Evolutionary conservation across 1,140 invertebrate species (phyloP), one percentile per base, ranked within the genome.

Genomic region (Chironomus tepperi): DNA sequence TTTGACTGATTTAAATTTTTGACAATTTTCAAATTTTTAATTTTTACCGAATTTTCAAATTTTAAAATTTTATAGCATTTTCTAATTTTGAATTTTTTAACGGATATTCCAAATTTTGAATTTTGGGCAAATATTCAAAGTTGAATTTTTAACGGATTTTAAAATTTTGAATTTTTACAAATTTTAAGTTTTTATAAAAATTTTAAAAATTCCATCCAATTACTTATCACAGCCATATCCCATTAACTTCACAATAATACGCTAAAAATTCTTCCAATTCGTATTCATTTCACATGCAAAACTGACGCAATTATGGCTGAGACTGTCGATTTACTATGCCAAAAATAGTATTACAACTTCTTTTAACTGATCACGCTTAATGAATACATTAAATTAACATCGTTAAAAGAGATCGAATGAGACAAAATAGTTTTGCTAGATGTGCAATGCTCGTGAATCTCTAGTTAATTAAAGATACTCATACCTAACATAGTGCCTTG

Each of bases 381-480:
- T 57, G 47, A 57, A 57, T 57, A 12, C 47, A 57, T n/a, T 57
- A n/a, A n/a, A n/a, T 57, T 47, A 47, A 34, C 9, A 47, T 9
- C 15, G 8, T 43, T 12, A n/a, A 57, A n/a, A 57, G 47, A 57
- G 47, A 57, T 8, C 12, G 47, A 57, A 57, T 34, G 43, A 47
- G n/a, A 57, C 47, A 57, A 34, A 34, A 34, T 34, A 34, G 1
- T 34, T 34, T n/a, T n/a, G n/a, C n/a, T n/a, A 5, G 24, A 34
- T 34, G 24, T 34, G 24, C 24, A 34, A 34, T 34, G 24, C 24
- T 34, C 15, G 47, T 57, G 47, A 57, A 57, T 57, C 47, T 57
- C 47, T 57, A n/a, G 47, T 57, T 57, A 57, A 57, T 57, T 57
- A 57, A 15, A 47, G n/a, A 57, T 57, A 57, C 47, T 57, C n/a